Conservation (phyloP, 2,797 vertebrate species). For the Gadopsis bispinosus region DNA sequence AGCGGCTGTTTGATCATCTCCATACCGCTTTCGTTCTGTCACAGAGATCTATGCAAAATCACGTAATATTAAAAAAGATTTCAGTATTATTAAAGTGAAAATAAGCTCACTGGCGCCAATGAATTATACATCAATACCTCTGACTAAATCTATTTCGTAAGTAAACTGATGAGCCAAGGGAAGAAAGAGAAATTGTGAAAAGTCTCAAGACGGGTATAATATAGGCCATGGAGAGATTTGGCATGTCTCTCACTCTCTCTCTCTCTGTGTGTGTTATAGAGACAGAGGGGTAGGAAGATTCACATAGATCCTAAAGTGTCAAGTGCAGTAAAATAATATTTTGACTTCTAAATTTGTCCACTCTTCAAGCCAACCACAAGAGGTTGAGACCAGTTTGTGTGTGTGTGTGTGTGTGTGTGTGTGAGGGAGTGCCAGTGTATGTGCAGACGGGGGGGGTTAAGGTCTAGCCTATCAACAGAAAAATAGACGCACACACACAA, state of each 20-base stretch:
- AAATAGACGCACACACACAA: slow-evolving; percentile 11
- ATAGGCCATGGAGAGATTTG: slow-evolving; percentile 53
- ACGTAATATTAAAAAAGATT: slow-evolving; percentile 84
- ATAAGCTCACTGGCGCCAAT: slow-evolving; percentile 76
- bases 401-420: slow-evolving; percentile 6
- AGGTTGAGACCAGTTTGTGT: slow-evolving; percentile 7
- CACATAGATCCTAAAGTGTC: slow-evolving; percentile 42
- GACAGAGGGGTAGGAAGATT: slow-evolving; percentile 19
- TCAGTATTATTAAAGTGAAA: slow-evolving; percentile 81
- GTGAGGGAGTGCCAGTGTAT: background rate
- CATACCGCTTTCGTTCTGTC: slow-evolving; percentile 85
- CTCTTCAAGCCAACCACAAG: slow-evolving; percentile 12
- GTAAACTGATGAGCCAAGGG: slow-evolving; percentile 79
- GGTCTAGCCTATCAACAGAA: background rate
- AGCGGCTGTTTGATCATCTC: slow-evolving; percentile 83
- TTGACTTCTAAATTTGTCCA: slow-evolving; percentile 53
- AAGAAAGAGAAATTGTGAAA: slow-evolving; percentile 78
- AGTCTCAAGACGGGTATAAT: slow-evolving; percentile 63
- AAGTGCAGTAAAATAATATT: slow-evolving; percentile 47
- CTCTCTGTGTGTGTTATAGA: slow-evolving; percentile 1
- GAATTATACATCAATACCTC: slow-evolving; percentile 84
- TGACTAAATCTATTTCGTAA: slow-evolving; percentile 84
- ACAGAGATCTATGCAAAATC: slow-evolving; percentile 78
- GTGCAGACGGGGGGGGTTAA: background rate
- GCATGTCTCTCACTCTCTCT: slow-evolving; percentile 26